These are phyloP conservation scores for Phyllopteryx taeniolatus DNA, from an alignment of 2,113 vertebrate genomes.

Conservation along the genomic window DNA sequence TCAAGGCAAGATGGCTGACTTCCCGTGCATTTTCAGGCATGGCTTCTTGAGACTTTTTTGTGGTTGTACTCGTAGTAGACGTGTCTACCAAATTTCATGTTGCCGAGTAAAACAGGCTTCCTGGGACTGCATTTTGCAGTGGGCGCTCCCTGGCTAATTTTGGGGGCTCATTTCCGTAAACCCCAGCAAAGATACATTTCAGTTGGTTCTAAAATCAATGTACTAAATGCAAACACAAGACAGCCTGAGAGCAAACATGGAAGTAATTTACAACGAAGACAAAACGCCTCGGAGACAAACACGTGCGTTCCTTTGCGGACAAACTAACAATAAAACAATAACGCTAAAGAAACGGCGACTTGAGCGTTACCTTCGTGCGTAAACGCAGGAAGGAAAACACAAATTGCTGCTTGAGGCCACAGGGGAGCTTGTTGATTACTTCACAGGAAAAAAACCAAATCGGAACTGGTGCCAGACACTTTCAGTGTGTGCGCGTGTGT, in stretches of 20 bases:
- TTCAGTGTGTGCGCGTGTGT: slow-evolving; percentile 12
- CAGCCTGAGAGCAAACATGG: not conserved
- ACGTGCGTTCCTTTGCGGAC: not conserved
- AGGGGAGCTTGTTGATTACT: slow-evolving; percentile 5
- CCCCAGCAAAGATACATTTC: no score
- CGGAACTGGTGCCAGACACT: slow-evolving; percentile 17
- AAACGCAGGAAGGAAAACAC: not conserved
- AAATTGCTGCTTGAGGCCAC: not conserved
- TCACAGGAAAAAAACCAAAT: slow-evolving; percentile 11
- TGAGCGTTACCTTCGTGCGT: no score
- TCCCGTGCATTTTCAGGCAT: not conserved
- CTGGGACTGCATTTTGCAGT: not conserved
- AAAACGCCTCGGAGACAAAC: not conserved
- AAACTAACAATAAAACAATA: not conserved
- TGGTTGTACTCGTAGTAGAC: not conserved
- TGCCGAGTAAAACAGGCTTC: not conserved
- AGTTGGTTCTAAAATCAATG: not conserved
- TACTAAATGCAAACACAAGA: not conserved
- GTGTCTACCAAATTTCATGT: not conserved
- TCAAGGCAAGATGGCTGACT: no score
- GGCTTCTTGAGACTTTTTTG: not conserved
- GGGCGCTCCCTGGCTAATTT: no score
- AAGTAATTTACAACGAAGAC: slow-evolving; percentile 21
- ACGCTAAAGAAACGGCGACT: not conserved
- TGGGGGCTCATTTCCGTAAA: not conserved